phyloP scores from a whole-genome alignment of 2,113 vertebrate species.

The Microtus montanus region DNA sequence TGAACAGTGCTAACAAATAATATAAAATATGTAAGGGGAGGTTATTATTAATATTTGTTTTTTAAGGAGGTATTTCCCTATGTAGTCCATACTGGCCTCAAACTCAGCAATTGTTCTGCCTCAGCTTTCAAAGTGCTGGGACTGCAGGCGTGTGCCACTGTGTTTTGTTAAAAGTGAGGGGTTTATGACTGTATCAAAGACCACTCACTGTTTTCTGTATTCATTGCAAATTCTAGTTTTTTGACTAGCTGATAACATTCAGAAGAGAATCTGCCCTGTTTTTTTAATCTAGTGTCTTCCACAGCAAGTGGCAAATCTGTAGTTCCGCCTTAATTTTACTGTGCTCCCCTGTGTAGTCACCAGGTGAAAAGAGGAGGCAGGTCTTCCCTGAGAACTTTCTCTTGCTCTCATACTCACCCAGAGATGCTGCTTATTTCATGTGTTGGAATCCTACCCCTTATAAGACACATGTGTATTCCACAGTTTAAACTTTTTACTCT shows the following conservation, averaged over 20 bases:
- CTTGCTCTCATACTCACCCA: too few species aligned
- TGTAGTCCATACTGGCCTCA: neutral
- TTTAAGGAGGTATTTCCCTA: neutral
- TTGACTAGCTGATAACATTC: neutral
- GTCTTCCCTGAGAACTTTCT: too few species aligned
- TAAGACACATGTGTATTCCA: neutral
- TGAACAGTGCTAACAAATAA: neutral
- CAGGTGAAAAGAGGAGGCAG: too few species aligned
- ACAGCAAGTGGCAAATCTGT: neutral
- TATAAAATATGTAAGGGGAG: neutral
- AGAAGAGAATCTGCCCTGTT: too few species aligned
- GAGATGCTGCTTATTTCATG: too few species aligned
- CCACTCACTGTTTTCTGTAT: neutral
- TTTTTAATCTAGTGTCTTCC: neutral
- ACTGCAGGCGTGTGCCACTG: neutral
- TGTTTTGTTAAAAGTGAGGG: neutral
- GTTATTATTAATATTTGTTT: neutral
- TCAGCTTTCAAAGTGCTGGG: neutral
- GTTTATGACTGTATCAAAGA: neutral
- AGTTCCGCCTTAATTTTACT: too few species aligned
- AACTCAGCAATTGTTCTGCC: neutral
- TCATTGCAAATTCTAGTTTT: neutral
- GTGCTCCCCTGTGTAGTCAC: too few species aligned
- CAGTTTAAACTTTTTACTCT: neutral
- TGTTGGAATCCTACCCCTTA: too few species aligned